Percentiles rank a stretch among this genome's conserved stretches.
Conservation (phyloP, 2,113 vertebrate species). For the Neoarius graeffei region DNA sequence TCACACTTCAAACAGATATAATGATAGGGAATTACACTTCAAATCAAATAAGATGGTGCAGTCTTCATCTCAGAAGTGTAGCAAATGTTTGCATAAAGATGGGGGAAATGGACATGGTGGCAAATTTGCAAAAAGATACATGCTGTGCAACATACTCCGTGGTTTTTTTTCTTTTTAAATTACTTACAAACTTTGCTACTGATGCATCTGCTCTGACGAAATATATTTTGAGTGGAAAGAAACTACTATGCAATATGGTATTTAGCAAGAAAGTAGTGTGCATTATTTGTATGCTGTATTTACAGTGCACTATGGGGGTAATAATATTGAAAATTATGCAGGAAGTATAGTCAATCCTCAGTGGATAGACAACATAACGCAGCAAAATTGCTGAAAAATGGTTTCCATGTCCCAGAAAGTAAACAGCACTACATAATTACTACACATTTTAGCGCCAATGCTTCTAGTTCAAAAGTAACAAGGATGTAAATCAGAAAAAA, state of each 20-base stretch:
- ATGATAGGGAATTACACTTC: neutral
- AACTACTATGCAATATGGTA: neutral
- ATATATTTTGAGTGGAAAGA: neutral
- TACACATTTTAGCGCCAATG: neutral
- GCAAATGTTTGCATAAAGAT: neutral
- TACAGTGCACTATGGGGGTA: neutral
- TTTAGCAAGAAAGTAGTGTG: neutral
- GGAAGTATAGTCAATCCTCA: neutral
- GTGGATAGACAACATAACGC: neutral
- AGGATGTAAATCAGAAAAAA: neutral
- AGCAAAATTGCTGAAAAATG: neutral
- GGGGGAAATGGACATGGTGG: neutral
- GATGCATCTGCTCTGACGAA: neutral
- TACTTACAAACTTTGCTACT: neutral
- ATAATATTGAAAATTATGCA: neutral
- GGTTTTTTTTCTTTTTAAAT: neutral
- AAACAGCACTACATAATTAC: neutral
- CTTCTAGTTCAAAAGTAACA: neutral
- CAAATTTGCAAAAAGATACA: neutral
- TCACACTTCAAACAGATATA: slow-evolving; percentile 3
- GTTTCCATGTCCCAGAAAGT: neutral
- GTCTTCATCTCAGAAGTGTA: neutral
- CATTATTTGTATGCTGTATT: neutral
- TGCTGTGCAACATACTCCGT: neutral
- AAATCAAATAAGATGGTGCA: slow-evolving; percentile 18